Percentiles rank a stretch among this genome's conserved stretches.
These are phyloP conservation scores for Drosophila mojavensis DNA, from an alignment of 1,140 invertebrate species.

Conservation along the genomic window DNA sequence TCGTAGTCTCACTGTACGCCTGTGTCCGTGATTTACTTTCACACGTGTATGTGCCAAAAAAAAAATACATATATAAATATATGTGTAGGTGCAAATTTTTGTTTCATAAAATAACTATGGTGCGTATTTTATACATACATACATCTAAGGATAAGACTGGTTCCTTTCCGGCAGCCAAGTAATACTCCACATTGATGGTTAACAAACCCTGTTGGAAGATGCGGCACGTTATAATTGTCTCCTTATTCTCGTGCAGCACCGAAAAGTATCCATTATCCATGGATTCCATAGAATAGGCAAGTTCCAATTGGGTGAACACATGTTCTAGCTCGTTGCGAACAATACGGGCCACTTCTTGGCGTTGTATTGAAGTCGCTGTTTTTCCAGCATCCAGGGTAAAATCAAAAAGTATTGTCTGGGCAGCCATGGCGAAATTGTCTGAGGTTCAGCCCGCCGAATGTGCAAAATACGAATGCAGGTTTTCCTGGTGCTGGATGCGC, in stretches of 20 bases:
- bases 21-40: slow-evolving; percentile 17
- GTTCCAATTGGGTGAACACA: slow-evolving; percentile 88
- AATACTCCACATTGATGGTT: slow-evolving; percentile 93
- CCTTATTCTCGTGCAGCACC: slow-evolving; percentile 88
- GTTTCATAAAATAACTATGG: slow-evolving; percentile 9
- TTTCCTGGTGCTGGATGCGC: neutral
- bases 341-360: slow-evolving; percentile 87
- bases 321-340: slow-evolving; percentile 88
- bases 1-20: slow-evolving; percentile 8
- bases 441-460: slow-evolving; percentile 41
- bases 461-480: slow-evolving; percentile 49
- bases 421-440: slow-evolving; percentile 86
- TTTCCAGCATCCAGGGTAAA: slow-evolving; percentile 90
- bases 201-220: slow-evolving; percentile 88
- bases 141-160: slow-evolving; percentile 90
- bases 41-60: slow-evolving; percentile 25
- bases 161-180: slow-evolving; percentile 89
- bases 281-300: slow-evolving; percentile 85
- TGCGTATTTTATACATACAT: slow-evolving; percentile 60
- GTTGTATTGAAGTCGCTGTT: slow-evolving; percentile 87
- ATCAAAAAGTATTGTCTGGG: slow-evolving; percentile 92
- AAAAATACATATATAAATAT: slow-evolving; percentile 12
- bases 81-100: slow-evolving; percentile 15
- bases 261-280: slow-evolving; percentile 89
- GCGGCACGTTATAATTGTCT: slow-evolving; percentile 88